Base-by-base conservation (phyloP, 2,888 invertebrate species). In the Sminthurides aquaticus region DNA sequence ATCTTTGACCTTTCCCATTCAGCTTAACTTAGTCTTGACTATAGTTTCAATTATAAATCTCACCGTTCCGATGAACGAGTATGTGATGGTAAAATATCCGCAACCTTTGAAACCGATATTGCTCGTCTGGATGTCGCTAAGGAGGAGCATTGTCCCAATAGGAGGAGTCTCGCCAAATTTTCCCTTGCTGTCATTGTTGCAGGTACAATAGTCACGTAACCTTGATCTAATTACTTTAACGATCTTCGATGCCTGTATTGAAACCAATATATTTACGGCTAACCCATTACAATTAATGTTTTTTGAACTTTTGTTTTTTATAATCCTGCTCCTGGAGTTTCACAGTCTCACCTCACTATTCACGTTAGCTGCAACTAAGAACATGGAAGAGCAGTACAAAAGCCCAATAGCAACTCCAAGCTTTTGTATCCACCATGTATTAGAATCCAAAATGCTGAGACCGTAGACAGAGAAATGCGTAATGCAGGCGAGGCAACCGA, bases 31-130 rank as follows among this genome's bases (percentile, higher is more conserved):
- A n/a, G n/a, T n/a, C n/a, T n/a, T n/a, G n/a, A n/a, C n/a, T n/a
- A n/a, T n/a, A n/a, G n/a, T n/a, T n/a, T n/a, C 18, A 54, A 18
- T 8, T 3, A 57, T 2, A 28, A 28, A 27, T 57, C 55, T 29
- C 34, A 64, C 64, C 1, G 64, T 59, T 20, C 64, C 64, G 25
- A 64, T 64, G 26, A 64, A 64, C 18, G 64, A 64, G 26, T 64
- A 64, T 0, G 59, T 55, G 5, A 64, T 49, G 11, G 64, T 64
- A 18, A 59, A 64, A 22, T 59, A 64, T 2, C 60, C 60, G 18
- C 20, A 34, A 5, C 64, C 64, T 3, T 52, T 26, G 49, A 64
- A 59, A 1, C 64, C 64, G 49, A 64, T 29, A 43, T 64, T 64
- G 20, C 27, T 48, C 27, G 54, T 25, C 20, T 27, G 25, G 20